Evolutionary conservation across 1,140 invertebrate species (phyloP).

Genomic region (Aricia agestis): DNA sequence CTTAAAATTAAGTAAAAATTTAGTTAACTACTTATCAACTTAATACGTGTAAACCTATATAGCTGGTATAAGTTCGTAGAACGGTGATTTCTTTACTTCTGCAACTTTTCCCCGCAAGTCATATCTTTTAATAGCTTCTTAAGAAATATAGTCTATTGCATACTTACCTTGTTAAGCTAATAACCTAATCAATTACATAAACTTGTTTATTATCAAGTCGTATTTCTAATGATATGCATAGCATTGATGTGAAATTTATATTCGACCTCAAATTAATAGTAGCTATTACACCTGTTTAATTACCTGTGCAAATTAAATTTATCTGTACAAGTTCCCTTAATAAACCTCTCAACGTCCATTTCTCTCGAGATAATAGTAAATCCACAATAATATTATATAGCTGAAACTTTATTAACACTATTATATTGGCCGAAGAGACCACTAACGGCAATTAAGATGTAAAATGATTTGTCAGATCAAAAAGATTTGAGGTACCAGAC

Average conservation of each 20-base stretch:
- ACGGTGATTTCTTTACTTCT: background rate
- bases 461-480: background rate
- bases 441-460: background rate
- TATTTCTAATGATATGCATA: background rate
- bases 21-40: too few relatives aligned
- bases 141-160: background rate
- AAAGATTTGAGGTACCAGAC: background rate
- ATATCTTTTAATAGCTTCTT: background rate
- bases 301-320: background rate
- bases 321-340: background rate
- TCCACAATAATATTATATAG: background rate
- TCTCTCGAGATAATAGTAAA: background rate
- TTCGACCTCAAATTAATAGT: constrained; percentile 3
- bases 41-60: too few relatives aligned
- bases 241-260: background rate
- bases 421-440: too few relatives aligned
- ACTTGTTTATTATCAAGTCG: constrained; percentile 4
- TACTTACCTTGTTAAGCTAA: constrained; percentile 3
- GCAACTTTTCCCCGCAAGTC: background rate
- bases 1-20: too few relatives aligned
- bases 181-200: constrained; percentile 3
- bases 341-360: background rate
- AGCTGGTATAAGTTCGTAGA: background rate
- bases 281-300: background rate
- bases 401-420: too few relatives aligned